Evolutionary conservation across 2,888 invertebrate species (phyloP).

Genomic region (Herminia tarsipennalis): DNA sequence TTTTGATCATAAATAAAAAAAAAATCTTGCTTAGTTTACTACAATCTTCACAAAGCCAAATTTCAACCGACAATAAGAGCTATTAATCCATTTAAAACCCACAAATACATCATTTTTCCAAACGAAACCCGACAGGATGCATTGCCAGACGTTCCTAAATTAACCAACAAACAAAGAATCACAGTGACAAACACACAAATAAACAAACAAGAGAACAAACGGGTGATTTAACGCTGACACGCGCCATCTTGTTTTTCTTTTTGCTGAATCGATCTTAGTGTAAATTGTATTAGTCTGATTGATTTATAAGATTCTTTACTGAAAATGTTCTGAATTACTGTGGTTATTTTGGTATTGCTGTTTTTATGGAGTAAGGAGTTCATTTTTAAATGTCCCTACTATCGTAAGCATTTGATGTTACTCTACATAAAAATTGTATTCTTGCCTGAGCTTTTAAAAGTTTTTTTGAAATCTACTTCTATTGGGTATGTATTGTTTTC

Average conservation of each 20-base stretch:
- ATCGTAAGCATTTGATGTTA: too few species aligned
- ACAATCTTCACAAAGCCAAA: too few species aligned
- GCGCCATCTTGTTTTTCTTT: conserved; percentile 42
- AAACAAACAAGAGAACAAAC: conserved; percentile 50
- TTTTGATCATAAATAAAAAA: too few species aligned
- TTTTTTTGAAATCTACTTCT: too few species aligned
- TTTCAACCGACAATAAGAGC: neutral
- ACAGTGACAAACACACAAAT: conserved; percentile 43
- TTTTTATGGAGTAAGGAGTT: too few species aligned
- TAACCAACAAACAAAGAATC: conserved; percentile 44
- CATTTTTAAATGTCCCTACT: too few species aligned
- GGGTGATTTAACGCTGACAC: conserved; percentile 73
- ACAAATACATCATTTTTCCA: conserved; percentile 43
- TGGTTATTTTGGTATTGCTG: conserved; percentile 36
- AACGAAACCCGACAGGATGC: conserved; percentile 36
- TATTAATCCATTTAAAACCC: conserved; percentile 3
- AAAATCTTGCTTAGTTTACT: too few species aligned
- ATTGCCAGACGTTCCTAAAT: conserved; percentile 54
- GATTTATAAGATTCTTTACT: conserved; percentile 61
- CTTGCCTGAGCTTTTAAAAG: too few species aligned
- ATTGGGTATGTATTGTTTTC: too few species aligned
- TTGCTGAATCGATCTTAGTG: conserved; percentile 67
- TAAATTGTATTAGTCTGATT: conserved; percentile 74
- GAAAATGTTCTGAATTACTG: conserved; percentile 50
- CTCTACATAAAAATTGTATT: too few species aligned